phyloP scores from a whole-genome alignment of 2,797 vertebrate species.

The Margarornis squamiger region DNA sequence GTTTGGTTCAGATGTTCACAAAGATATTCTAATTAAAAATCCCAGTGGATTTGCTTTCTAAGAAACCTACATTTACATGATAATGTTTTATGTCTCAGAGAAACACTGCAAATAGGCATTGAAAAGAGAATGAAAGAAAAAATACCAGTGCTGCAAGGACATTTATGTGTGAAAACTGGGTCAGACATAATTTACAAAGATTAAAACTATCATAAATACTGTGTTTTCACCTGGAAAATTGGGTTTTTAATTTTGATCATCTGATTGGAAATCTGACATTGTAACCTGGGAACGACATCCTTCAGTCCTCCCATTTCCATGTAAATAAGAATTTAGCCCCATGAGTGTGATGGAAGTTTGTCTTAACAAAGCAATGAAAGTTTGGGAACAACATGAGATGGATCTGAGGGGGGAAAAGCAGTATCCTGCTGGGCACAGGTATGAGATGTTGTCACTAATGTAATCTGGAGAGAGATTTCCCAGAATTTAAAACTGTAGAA shows the following conservation, averaged over 20 bases:
- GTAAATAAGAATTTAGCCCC: not conserved
- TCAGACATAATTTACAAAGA: conserved; percentile 31
- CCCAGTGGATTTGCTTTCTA: conserved; percentile 51
- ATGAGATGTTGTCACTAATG: not conserved
- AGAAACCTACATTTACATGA: conserved; percentile 25
- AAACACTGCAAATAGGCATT: not conserved
- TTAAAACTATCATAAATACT: not conserved
- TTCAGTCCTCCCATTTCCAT: not conserved
- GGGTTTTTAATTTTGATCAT: conserved; percentile 8
- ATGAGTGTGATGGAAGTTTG: not conserved
- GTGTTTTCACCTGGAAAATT: conserved; percentile 18
- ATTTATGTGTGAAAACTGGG: not conserved
- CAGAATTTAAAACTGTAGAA: not conserved
- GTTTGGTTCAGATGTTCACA: conserved; percentile 15
- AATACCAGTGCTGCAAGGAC: not conserved
- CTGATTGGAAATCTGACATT: not conserved
- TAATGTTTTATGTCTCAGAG: not conserved
- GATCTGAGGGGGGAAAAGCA: not conserved
- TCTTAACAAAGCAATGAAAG: not conserved
- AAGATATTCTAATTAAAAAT: conserved; percentile 49
- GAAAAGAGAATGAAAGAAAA: not conserved
- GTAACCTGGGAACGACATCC: not conserved
- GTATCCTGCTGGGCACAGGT: not conserved
- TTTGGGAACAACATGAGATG: not conserved
- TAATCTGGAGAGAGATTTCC: not conserved